Percentiles rank a stretch among this genome's conserved stretches.
Conservation (phyloP, 2,797 vertebrate genomes). For the Myotis planiceps region DNA sequence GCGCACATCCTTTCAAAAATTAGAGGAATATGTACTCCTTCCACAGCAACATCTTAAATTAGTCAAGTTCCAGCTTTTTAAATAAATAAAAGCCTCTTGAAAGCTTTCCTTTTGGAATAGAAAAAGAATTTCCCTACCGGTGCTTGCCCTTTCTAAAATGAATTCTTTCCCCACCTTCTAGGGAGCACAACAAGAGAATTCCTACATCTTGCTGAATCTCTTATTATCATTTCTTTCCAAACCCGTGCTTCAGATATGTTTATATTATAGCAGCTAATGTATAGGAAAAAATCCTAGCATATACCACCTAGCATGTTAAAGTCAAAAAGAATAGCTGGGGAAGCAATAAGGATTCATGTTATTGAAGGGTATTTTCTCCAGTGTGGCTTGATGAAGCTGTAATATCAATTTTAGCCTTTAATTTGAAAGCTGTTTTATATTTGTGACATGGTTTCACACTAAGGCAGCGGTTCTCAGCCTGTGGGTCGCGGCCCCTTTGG, state of each 20-base stretch:
- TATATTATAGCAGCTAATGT: background rate
- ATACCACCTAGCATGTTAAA: background rate
- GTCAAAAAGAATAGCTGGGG: background rate
- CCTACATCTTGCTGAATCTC: background rate
- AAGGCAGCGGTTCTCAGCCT: background rate
- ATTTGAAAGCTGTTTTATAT: background rate
- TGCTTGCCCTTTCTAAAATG: slow-evolving; percentile 19
- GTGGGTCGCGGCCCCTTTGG: too few species aligned
- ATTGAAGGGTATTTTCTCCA: background rate
- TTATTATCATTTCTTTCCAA: slow-evolving; percentile 1
- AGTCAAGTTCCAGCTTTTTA: slow-evolving; percentile 31
- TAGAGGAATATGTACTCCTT: background rate
- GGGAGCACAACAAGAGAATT: background rate
- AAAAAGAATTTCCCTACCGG: slow-evolving; percentile 2
- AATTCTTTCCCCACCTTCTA: background rate
- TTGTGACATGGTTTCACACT: background rate
- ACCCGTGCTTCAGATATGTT: background rate
- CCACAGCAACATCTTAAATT: slow-evolving; percentile 46
- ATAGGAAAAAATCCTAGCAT: background rate
- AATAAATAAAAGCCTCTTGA: background rate
- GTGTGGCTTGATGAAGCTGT: background rate
- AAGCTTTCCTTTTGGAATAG: background rate
- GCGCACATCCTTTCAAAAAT: slow-evolving; percentile 53
- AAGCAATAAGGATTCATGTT: background rate
- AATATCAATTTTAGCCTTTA: background rate